Evolutionary conservation across 2,797 vertebrate species (phyloP), one percentile per base, ranked within the genome.

Genomic region (Onychomys torridus): DNA sequence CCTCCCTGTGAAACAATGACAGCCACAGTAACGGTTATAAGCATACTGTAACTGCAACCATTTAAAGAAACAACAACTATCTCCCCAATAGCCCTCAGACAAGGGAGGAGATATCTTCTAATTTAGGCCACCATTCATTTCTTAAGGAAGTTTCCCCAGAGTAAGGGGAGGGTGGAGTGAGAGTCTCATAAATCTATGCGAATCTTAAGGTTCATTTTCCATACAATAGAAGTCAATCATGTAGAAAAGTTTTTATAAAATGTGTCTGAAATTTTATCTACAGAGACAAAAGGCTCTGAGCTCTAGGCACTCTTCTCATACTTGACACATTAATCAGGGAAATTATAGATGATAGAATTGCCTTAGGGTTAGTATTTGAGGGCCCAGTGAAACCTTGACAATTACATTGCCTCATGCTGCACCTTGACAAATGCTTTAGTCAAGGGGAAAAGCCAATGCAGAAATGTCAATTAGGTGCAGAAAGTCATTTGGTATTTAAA

Each of bases 401-500:
- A 82, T 89, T 76, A 43, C 75, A 82, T 83, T 79, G 81, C 14
- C 46, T 49, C 69, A 55, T 79, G 13, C 13, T 81, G 4, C 76
- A 25, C 9, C 25, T 91, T 83, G 37, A 94, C 86, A n/a, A 92
- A 81, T 65, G 61, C 59, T 34, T 76, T 61, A 81, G 23, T 49
- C 40, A 71, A 49, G 19, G 92, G 23, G 13, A 93, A 88, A 94
- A 40, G 43, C 29, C 71, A 91, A 77, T 85, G 46, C 0, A 90
- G n/a, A 91, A 85, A 81, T 92, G 55, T 65, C 85, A 92, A 6
- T 94, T 82, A 86, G 21, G n/a, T n/a, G 0, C 21, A 89, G 34
- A 71, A 89, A 91, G 25, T 16, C n/a, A 92, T 29, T 17, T 91
- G 55, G 21, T 75, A 91, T 89, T 85, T 65, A 67, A 93, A 89